Conservation (phyloP, 2,113 vertebrate species). For the Heterotilapia buettikoferi region DNA sequence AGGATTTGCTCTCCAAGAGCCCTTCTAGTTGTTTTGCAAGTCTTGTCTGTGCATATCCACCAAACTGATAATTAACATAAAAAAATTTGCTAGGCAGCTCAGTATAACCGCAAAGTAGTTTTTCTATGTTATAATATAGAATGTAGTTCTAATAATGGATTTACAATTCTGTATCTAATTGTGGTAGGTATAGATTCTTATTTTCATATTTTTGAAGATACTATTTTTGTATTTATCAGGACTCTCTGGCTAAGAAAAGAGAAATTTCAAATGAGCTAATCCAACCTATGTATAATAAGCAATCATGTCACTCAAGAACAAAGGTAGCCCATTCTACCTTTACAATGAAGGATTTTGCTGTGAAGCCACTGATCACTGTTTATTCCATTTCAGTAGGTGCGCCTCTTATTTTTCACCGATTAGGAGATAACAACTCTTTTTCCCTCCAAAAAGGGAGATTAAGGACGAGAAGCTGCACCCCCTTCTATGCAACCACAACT, state of each 20-base stretch:
- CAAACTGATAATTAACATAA: slow-evolving; percentile 35
- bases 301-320: slow-evolving; percentile 33
- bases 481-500: neutral
- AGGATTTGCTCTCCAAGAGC: neutral
- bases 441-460: slow-evolving; percentile 21
- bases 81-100: neutral
- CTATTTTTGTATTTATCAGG: neutral
- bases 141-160: neutral
- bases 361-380: slow-evolving; percentile 34
- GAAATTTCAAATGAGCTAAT: slow-evolving; percentile 9
- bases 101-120: neutral
- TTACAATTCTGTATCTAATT: neutral
- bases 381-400: slow-evolving; percentile 37
- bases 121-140: neutral
- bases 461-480: slow-evolving; percentile 21
- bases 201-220: neutral
- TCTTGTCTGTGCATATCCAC: neutral
- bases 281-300: neutral
- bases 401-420: slow-evolving; percentile 32
- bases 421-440: slow-evolving; percentile 36
- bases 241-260: slow-evolving; percentile 7
- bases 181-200: neutral
- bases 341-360: slow-evolving; percentile 28
- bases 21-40: neutral
- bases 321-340: slow-evolving; percentile 4